These are phyloP conservation scores for Palythoa grandis DNA, from an alignment of 92 coral and sea anemone species.

Conservation along the genomic window DNA sequence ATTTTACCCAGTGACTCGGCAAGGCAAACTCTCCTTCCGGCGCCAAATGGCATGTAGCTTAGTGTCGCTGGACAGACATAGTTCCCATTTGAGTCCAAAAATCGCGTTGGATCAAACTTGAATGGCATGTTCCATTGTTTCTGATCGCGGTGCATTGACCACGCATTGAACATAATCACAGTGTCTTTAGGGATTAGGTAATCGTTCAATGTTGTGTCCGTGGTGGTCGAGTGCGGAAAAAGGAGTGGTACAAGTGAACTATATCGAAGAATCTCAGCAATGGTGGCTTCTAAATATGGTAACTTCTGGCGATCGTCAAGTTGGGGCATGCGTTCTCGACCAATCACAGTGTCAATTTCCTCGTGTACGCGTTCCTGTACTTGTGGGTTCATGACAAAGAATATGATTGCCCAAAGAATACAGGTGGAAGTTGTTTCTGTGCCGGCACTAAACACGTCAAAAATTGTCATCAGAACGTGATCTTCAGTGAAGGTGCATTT, in stretches of 20 bases:
- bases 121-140: conserved; percentile 84
- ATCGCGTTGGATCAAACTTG: conserved; percentile 87
- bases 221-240: conserved; percentile 94
- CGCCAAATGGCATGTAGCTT: conserved; percentile 93
- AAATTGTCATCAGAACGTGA: conserved; percentile 82
- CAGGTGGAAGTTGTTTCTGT: conserved; percentile 91
- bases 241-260: conserved; percentile 92
- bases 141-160: conserved; percentile 96
- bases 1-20: conserved; percentile 95
- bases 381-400: conserved; percentile 79
- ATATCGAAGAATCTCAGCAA: conserved; percentile 83
- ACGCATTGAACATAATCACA: conserved; percentile 82
- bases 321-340: conserved; percentile 80
- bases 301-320: conserved; percentile 78
- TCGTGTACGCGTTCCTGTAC: conserved; percentile 84
- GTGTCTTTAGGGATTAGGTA: conserved; percentile 89
- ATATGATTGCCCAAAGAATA: conserved; percentile 91
- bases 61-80: conserved; percentile 82
- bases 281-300: conserved; percentile 89
- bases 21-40: conserved; percentile 94
- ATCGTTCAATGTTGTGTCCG: conserved; percentile 78
- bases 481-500: conserved; percentile 77
- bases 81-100: conserved; percentile 82
- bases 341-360: conserved; percentile 82
- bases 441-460: conserved; percentile 93